Evolutionary conservation across 1,140 invertebrate genomes (phyloP), one percentile per base, ranked within the genome.

Genomic region (Polyergus mexicanus): DNA sequence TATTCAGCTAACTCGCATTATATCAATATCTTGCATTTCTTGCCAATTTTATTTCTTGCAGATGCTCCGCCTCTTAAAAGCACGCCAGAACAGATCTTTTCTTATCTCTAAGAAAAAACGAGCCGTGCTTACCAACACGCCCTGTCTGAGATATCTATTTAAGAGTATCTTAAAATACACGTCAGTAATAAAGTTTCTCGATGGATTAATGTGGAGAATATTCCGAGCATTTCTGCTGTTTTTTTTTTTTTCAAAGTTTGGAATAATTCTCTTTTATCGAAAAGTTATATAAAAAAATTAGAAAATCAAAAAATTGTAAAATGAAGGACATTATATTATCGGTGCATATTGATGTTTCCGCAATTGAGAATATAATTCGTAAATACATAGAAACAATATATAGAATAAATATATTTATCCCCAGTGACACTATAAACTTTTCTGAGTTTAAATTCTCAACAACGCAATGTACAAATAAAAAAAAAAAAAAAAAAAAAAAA

Each of bases 161-260:
- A 47, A 83, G 68, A 74, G 13, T 60, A 44, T 44, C 54, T 74
- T 72, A 83, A 83, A 83, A 83, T 74, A 74, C 41, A 72, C 25
- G 28, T 22, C 19, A n/a, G 38, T 72, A 44, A 60, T 35, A n/a
- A 60, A 38, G 38, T 41, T 28, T 72, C 54, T 72, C 41, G 35
- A 66, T 80, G 32, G 47, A 6, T 13, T 32, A 71, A 44, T 13
- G 32, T 13, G 8, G 1, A 58, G 28, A 19, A 10, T 16, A 81
- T 58, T 58, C 22, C 44, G 11, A 47, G 35, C 16, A 19, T 47
- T 25, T 28, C 65, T 65, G 25, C 19, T 41, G 28, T 68, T 41
- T 58, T 56, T 19, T 41, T 58, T 56, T 19, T 58, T 56, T 28
- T 38, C 22, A n/a, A 47, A 56, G 16, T 2, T 80, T 28, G 13